Evolutionary conservation across 2,888 invertebrate genomes (phyloP).

Genomic region (Empis stercorea): DNA sequence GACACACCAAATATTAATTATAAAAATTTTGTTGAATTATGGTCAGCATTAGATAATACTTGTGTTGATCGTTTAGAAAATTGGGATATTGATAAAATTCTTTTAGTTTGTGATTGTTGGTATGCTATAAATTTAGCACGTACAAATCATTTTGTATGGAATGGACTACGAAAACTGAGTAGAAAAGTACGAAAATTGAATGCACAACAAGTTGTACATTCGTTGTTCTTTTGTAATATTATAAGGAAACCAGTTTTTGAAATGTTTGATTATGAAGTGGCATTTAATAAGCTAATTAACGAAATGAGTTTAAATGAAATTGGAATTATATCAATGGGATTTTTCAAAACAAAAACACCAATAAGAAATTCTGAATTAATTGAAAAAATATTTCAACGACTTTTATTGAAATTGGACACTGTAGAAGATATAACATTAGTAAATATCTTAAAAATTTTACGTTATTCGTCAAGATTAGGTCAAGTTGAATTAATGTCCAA

Average conservation of each 20-base stretch:
- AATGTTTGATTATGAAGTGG: slow-evolving; percentile 53
- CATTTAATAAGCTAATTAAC: slow-evolving; percentile 40
- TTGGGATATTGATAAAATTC: slow-evolving; percentile 42
- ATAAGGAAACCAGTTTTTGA: slow-evolving; percentile 42
- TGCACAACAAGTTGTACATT: slow-evolving; percentile 49
- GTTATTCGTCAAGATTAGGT: slow-evolving; percentile 42
- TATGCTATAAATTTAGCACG: slow-evolving; percentile 44
- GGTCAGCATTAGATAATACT: slow-evolving; percentile 53
- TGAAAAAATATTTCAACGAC: slow-evolving; percentile 39
- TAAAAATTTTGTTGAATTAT: slow-evolving; percentile 49
- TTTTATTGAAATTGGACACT: slow-evolving; percentile 39
- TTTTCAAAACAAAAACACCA: slow-evolving; percentile 60
- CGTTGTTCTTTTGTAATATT: slow-evolving; percentile 52
- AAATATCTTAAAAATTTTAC: slow-evolving; percentile 43
- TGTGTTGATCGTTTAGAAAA: slow-evolving; percentile 39
- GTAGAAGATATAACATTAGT: slow-evolving; percentile 53
- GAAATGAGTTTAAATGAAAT: slow-evolving; percentile 51
- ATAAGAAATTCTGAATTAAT: slow-evolving; percentile 42
- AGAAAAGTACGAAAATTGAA: slow-evolving; percentile 45
- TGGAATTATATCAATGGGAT: slow-evolving; percentile 59
- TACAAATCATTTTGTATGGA: slow-evolving; percentile 43
- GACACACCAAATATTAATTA: slow-evolving; percentile 38
- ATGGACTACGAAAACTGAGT: slow-evolving; percentile 42
- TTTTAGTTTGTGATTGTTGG: slow-evolving; percentile 51
- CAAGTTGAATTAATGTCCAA: slow-evolving; percentile 37